Percentiles rank a stretch among this genome's conserved stretches.
Conservation (phyloP, 2,797 vertebrate genomes). For the Anguilla megastoma region DNA sequence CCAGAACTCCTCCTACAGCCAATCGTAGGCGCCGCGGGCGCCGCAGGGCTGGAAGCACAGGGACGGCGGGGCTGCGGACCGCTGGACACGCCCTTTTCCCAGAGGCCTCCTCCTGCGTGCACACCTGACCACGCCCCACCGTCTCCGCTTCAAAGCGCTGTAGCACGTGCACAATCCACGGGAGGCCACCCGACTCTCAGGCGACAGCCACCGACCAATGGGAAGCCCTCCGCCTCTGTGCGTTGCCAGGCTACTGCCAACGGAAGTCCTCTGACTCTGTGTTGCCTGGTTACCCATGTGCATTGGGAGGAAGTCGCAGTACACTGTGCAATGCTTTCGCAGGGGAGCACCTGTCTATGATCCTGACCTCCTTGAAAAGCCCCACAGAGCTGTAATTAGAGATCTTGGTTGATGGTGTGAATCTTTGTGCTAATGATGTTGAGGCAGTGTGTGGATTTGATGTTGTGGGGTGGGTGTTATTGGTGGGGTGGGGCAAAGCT, state of each 20-base stretch:
- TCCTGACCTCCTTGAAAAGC: conserved; percentile 73
- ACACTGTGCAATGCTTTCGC: not conserved
- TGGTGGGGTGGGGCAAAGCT: conserved; percentile 25
- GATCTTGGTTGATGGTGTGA: conserved; percentile 45
- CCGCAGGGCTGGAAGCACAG: not conserved
- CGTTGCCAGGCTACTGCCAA: conserved; percentile 23
- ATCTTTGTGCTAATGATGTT: conserved; percentile 59
- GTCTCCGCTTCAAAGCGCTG: conserved; percentile 3
- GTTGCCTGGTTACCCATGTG: conserved; percentile 28
- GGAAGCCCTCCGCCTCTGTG: not conserved
- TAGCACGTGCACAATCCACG: not conserved
- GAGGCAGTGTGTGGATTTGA: conserved; percentile 39
- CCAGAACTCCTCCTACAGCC: conserved; percentile 97
- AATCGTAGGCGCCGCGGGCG: conserved; percentile 76
- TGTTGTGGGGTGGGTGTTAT: conserved; percentile 1
- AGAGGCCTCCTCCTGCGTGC: not conserved
- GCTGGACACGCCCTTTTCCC: not conserved
- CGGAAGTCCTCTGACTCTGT: conserved; percentile 13
- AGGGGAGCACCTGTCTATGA: conserved; percentile 42
- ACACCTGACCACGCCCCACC: not conserved
- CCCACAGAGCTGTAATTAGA: conserved; percentile 32
- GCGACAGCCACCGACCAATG: not conserved
- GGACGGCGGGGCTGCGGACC: not conserved
- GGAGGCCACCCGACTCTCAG: not conserved
- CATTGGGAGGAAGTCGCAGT: conserved; percentile 20